Conservation (phyloP, 2,888 invertebrate species). For the Ariolimax columbianus region DNA sequence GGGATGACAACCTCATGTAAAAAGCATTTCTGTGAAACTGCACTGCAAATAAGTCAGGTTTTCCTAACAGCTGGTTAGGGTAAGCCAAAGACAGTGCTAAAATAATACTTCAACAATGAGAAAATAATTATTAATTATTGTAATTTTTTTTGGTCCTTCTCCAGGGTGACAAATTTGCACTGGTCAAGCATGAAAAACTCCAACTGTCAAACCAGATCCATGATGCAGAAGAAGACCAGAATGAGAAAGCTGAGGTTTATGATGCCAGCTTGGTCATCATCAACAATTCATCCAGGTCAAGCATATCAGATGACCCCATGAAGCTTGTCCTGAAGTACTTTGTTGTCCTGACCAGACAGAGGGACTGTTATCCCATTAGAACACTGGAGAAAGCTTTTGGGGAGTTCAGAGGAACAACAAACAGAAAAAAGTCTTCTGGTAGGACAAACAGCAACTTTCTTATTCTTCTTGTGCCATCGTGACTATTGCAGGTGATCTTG, state of each 20-base stretch:
- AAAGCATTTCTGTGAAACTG: too few relatives aligned
- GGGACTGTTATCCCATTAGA: constrained; percentile 70
- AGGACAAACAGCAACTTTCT: neutral
- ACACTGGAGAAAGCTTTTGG: constrained; percentile 82
- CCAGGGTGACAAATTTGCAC: constrained; percentile 83
- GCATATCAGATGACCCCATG: constrained; percentile 57
- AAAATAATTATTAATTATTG: too few relatives aligned
- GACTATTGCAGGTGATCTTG: too few relatives aligned
- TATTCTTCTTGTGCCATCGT: too few relatives aligned
- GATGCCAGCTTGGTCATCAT: constrained; percentile 85
- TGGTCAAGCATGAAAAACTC: constrained; percentile 79
- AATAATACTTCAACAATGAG: too few relatives aligned
- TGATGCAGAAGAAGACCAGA: constrained; percentile 77
- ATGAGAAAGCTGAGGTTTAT: constrained; percentile 83
- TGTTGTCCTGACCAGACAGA: constrained; percentile 82
- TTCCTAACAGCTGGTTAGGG: too few relatives aligned
- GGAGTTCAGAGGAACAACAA: constrained; percentile 79
- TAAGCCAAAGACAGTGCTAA: too few relatives aligned
- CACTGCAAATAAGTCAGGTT: too few relatives aligned
- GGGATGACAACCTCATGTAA: too few relatives aligned
- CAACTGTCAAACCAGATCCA: constrained; percentile 26
- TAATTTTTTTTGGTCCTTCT: neutral
- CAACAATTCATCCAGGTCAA: constrained; percentile 68
- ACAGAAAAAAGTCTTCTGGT: constrained; percentile 24
- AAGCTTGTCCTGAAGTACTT: constrained; percentile 82